These are phyloP conservation scores for Peucedramus taeniatus DNA, from an alignment of 2,113 vertebrate genomes.

Conservation along the genomic window DNA sequence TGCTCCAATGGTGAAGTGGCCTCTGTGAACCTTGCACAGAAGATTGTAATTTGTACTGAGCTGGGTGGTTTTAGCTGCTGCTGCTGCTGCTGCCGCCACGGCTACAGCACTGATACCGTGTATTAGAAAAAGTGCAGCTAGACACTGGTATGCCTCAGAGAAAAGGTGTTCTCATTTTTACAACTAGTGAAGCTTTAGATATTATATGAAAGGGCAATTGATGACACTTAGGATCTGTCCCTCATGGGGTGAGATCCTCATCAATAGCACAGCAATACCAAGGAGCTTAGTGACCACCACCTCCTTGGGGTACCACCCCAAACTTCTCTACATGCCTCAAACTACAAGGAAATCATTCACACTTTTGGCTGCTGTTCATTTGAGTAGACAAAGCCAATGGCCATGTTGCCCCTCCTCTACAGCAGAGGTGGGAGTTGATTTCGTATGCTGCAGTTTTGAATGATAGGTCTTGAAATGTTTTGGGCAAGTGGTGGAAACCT, in stretches of 20 bases:
- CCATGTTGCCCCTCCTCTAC: background rate
- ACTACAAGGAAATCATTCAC: background rate
- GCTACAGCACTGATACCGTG: background rate
- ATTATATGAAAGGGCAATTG: background rate
- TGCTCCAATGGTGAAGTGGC: background rate
- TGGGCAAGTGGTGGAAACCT: background rate
- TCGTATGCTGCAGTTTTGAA: accelerated
- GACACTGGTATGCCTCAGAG: background rate
- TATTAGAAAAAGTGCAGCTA: background rate
- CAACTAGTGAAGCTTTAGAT: background rate
- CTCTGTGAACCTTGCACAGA: accelerated
- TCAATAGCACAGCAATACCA: background rate
- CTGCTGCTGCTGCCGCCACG: background rate
- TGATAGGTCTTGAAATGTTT: background rate
- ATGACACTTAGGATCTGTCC: background rate
- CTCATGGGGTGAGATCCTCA: background rate
- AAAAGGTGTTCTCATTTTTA: background rate
- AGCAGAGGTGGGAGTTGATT: background rate
- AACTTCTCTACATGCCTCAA: background rate
- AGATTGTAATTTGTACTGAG: background rate
- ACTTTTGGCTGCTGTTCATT: background rate
- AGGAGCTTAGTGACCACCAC: background rate
- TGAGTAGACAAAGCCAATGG: background rate
- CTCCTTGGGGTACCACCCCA: background rate
- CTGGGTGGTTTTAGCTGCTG: background rate